Base-by-base conservation (phyloP, 2,113 vertebrate species). In the Labeo rohita region DNA sequence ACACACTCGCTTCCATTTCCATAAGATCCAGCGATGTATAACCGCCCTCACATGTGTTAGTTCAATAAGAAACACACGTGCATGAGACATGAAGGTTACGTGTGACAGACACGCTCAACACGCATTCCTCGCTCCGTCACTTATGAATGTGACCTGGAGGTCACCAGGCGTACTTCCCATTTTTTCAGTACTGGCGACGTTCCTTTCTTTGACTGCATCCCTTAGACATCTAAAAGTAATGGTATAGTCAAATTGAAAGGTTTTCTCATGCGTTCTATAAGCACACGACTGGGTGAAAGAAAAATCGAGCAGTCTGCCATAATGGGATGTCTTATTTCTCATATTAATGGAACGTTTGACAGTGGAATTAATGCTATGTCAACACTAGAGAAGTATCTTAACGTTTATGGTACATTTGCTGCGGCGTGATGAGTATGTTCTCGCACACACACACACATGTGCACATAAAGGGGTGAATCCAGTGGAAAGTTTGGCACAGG, bases 181-280 rank as follows among this genome's bases (percentile, higher is more conserved):
- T 79, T 79, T 10, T 36, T 4, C 34, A 43, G 52, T 18, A 59
- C 47, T 76, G 77, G 50, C 78, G 72, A 81, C 49, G 76, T 61
- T 9, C 23, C 8, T 80, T 84, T 47, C 84, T 90, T 81, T 88
- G 90, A 84, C 88, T 87, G 84, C 36, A 87, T 89, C 87, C 90
- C 86, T 85, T 86, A 88, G 86, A 91, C 34, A 49, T 52, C 23
- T 52, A 74, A 13, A 84, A 90, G 92, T 91, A 83, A 91, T 90
- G 90, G 93, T 92, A 91, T 81, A 90, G 89, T 92, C 91, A 89
- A 89, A 89, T 78, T 13, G 86, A 91, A 91, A 92, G 91, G 89
- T 91, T 89, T 89, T 92, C 84, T 89, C 92, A 88, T 90, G 90
- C 92, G 91, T 92, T 92, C 86, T 92, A 91, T 86, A 90, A 86